phyloP scores from a whole-genome alignment of 92 coral and sea anemone genomes.

The Desmophyllum pertusum region DNA sequence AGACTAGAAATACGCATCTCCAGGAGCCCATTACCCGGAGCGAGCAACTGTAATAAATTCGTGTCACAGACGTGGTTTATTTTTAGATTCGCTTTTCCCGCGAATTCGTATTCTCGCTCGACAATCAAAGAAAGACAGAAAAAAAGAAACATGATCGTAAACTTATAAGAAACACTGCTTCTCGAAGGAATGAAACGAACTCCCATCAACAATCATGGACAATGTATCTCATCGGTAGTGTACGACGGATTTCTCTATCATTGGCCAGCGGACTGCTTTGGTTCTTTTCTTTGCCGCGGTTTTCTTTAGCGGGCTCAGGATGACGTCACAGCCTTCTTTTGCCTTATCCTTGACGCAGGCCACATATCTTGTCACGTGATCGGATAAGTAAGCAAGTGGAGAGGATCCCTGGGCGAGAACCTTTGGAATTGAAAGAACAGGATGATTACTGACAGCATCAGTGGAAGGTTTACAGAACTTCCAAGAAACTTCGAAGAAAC shows the following conservation, averaged over 20 bases:
- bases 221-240: not conserved
- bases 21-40: too few relatives aligned
- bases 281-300: not conserved
- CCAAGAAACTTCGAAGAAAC: too few relatives aligned
- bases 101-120: too few relatives aligned
- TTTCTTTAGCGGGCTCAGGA: constrained; percentile 46
- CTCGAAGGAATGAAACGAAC: too few relatives aligned
- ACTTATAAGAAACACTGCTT: too few relatives aligned
- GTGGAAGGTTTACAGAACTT: not conserved
- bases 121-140: too few relatives aligned
- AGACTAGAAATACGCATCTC: too few relatives aligned
- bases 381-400: constrained; percentile 58
- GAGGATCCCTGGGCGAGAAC: constrained; percentile 59
- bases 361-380: constrained; percentile 63
- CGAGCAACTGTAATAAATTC: too few relatives aligned
- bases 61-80: too few relatives aligned
- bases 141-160: too few relatives aligned
- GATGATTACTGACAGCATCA: not conserved
- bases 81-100: too few relatives aligned
- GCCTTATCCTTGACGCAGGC: constrained; percentile 29
- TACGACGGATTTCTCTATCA: not conserved
- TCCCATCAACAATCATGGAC: too few relatives aligned
- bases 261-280: not conserved
- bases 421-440: not conserved
- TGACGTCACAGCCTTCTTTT: constrained; percentile 46